A percentile compares a stretch with the other conserved stretches of the same genome.
These are phyloP conservation scores for Phylloscopus trochiloides DNA, from an alignment of 2,113 vertebrate genomes.

Conservation along the genomic window DNA sequence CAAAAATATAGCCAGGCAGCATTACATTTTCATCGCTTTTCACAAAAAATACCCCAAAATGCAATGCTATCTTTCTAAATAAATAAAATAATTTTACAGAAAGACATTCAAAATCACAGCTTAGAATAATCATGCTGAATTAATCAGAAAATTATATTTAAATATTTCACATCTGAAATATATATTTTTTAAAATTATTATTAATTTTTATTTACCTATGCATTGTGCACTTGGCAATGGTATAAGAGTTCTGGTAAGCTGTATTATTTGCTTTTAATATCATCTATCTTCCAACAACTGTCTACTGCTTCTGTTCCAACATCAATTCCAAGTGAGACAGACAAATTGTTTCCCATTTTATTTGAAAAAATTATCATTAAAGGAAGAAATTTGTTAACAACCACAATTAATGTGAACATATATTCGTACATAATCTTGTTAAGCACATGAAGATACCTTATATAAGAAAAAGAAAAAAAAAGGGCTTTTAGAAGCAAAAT, in stretches of 20 bases:
- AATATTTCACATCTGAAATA: background rate
- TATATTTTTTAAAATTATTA: background rate
- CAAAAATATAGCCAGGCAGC: background rate
- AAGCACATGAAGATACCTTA: background rate
- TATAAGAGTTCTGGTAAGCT: background rate
- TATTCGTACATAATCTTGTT: background rate
- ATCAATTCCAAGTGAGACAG: background rate
- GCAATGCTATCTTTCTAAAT: background rate
- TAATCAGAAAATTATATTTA: background rate
- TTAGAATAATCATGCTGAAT: background rate
- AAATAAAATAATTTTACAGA: background rate
- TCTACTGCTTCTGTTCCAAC: background rate
- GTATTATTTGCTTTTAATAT: background rate
- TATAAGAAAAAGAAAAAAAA: background rate
- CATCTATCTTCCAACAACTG: background rate
- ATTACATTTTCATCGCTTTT: background rate
- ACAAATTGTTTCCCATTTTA: background rate
- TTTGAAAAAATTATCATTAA: background rate
- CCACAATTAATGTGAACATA: background rate
- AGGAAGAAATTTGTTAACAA: background rate
- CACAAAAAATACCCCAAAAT: background rate
- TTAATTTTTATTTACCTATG: background rate
- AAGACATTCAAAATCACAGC: background rate
- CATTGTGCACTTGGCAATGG: background rate
- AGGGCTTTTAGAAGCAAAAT: background rate